Base-by-base conservation (phyloP, 2,113 vertebrate species). In the Progne subis region DNA sequence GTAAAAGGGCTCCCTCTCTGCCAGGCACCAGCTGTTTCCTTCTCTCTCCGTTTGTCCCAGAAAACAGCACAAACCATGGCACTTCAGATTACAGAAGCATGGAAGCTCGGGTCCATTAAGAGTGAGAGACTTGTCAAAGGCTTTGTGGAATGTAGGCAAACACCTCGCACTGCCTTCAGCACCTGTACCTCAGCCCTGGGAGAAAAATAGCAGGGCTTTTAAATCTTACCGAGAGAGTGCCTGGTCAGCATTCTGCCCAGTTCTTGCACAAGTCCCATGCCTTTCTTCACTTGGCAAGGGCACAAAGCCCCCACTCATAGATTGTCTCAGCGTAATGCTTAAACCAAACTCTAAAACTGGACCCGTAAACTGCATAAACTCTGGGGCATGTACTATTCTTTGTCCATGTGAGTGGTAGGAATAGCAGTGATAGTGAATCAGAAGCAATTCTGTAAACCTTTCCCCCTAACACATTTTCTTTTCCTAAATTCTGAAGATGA, bases 111-210 rank as follows among this genome's bases (percentile, higher is more conserved):
- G 34, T 57, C 32, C 24, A 46, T 37, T 16, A 44, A 28, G 21
- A 80, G 1, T 43, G 32, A 65, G 19, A 44, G 13, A 61, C 21
- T 18, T 12, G 14, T 23, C 9, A 0, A 0, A 68, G 39, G 17
- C 12, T 59, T 44, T 57, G 39, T 26, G 41, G 21, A 72, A 87
- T 3, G 2, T 18, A 72, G 28, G 59, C 52, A 92, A 82, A 79
- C 76, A 32, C 25, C 23, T 82, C 1, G 6, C 53, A 28, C 12
- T 77, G 21, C 18, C 12, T 21, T 74, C 44, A 79, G 44, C 2
- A 6, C 8, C 26, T 59, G 8, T 19, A 68, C 34, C 5, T 68
- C 39, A 24, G 47, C 20, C 34, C 39, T 26, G 14, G 11, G 11
- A 67, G 55, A 64, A 81, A 82, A 81, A 21, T 2, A 81, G 12